phyloP scores from a whole-genome alignment of 2,113 vertebrate genomes.

The Pluvialis apricaria region DNA sequence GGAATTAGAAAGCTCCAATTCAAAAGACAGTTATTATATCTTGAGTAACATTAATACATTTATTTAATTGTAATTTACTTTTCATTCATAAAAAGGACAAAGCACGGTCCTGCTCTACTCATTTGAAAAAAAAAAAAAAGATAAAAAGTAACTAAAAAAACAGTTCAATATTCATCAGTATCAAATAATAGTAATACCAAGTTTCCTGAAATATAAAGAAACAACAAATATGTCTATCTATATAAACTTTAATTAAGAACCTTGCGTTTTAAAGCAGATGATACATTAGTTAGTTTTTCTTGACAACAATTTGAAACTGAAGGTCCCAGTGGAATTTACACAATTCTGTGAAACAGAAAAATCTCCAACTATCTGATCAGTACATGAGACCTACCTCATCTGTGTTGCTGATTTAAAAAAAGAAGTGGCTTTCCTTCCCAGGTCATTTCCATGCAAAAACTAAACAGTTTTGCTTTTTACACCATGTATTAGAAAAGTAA shows the following conservation, averaged over 20 bases:
- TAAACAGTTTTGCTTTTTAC: conserved; percentile 70
- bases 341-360: conserved; percentile 66
- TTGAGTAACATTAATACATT: conserved; percentile 82
- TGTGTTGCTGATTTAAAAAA: conserved; percentile 64
- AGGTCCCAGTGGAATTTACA: conserved; percentile 76
- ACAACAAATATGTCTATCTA: conserved; percentile 79
- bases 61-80: conserved; percentile 81
- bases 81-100: conserved; percentile 83
- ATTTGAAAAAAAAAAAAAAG: conserved; percentile 75
- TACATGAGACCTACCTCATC: conserved; percentile 66
- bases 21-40: conserved; percentile 71
- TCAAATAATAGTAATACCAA: conserved; percentile 78
- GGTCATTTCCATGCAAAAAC: conserved; percentile 83
- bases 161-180: conserved; percentile 76
- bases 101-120: conserved; percentile 76
- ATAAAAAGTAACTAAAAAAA: conserved; percentile 80
- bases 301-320: conserved; percentile 72
- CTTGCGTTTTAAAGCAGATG: conserved; percentile 74
- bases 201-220: conserved; percentile 80
- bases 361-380: conserved; percentile 63
- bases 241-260: conserved; percentile 86
- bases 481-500: conserved; percentile 76
- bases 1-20: conserved; percentile 59
- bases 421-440: conserved; percentile 55
- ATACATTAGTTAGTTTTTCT: conserved; percentile 71